phyloP scores from a whole-genome alignment of 2,888 invertebrate genomes.

The Pedicia rivosa region DNA sequence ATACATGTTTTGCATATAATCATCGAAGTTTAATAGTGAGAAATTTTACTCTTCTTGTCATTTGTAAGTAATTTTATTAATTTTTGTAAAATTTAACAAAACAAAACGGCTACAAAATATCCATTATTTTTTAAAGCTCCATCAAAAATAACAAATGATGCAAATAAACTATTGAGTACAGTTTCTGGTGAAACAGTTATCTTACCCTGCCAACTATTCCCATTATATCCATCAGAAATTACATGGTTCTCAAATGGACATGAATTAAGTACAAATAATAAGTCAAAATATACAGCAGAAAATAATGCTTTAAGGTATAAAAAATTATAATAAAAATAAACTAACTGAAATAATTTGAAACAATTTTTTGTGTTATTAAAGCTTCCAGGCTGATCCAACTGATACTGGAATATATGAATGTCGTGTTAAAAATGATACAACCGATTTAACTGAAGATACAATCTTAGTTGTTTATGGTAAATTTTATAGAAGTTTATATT shows the following conservation, averaged over 20 bases:
- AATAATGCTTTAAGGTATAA: too few relatives aligned
- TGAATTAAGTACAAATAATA: neutral
- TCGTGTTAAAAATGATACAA: conserved; percentile 36
- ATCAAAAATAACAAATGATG: conserved; percentile 24
- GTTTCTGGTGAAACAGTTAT: conserved; percentile 36
- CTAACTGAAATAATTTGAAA: too few relatives aligned
- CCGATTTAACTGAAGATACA: conserved; percentile 28
- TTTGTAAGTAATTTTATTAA: conserved; percentile 24
- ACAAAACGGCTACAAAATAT: neutral
- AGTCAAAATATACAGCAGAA: too few relatives aligned
- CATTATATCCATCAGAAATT: conserved; percentile 33
- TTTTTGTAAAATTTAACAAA: neutral
- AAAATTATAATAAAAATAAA: too few relatives aligned
- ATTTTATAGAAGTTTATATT: too few relatives aligned
- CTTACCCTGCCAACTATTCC: conserved; percentile 34
- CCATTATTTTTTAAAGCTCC: too few relatives aligned
- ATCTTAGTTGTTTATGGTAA: conserved; percentile 28
- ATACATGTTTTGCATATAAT: conserved; percentile 31
- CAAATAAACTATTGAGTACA: conserved; percentile 20
- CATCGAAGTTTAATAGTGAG: conserved; percentile 27
- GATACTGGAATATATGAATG: conserved; percentile 44
- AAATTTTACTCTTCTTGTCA: conserved; percentile 28
- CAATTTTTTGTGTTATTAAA: too few relatives aligned
- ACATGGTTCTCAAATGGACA: conserved; percentile 31
- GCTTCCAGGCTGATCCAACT: conserved; percentile 35